Conservation (phyloP, 2,888 invertebrate genomes). For the Ramazzottius varieornatus region DNA sequence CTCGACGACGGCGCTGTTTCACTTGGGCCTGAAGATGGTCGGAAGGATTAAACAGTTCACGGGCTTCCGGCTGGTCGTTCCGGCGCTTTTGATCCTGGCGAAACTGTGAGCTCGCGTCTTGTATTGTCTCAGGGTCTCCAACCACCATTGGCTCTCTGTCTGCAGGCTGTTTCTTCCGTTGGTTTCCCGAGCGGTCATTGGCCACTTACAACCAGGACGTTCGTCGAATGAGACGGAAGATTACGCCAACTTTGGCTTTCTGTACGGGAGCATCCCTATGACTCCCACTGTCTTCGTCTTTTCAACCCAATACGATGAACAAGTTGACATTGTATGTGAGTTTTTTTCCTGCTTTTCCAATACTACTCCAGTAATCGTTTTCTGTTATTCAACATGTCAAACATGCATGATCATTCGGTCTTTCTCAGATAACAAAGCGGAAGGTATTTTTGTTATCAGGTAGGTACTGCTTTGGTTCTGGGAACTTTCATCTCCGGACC, state of each 20-base stretch:
- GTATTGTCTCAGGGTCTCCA: background rate
- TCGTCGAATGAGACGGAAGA: slow-evolving; percentile 48
- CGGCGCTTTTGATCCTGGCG: slow-evolving; percentile 58
- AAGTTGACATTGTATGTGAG: slow-evolving; percentile 47
- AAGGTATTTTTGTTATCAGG: slow-evolving; percentile 27
- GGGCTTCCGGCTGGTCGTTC: slow-evolving; percentile 50
- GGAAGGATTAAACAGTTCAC: slow-evolving; percentile 53
- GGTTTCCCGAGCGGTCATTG: slow-evolving; percentile 57
- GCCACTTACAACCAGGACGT: slow-evolving; percentile 30
- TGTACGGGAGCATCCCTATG: slow-evolving; percentile 81
- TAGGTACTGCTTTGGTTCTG: slow-evolving; percentile 75
- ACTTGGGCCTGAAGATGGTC: slow-evolving; percentile 69
- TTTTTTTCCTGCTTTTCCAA: background rate
- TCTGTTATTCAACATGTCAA: background rate
- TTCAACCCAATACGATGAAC: slow-evolving; percentile 56
- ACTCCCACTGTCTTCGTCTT: slow-evolving; percentile 89
- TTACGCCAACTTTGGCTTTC: slow-evolving; percentile 66
- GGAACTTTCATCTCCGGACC: slow-evolving; percentile 82
- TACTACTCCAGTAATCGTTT: too few species aligned
- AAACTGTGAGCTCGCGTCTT: slow-evolving; percentile 30
- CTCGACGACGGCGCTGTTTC: slow-evolving; percentile 63
- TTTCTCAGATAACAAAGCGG: slow-evolving; percentile 7
- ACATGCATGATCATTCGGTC: slow-evolving; percentile 1
- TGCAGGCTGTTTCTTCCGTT: slow-evolving; percentile 42
- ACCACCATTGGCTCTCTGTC: background rate